These are phyloP conservation scores for Heliopora coerulea DNA, from an alignment of 92 coral and sea anemone species.

Conservation along the genomic window DNA sequence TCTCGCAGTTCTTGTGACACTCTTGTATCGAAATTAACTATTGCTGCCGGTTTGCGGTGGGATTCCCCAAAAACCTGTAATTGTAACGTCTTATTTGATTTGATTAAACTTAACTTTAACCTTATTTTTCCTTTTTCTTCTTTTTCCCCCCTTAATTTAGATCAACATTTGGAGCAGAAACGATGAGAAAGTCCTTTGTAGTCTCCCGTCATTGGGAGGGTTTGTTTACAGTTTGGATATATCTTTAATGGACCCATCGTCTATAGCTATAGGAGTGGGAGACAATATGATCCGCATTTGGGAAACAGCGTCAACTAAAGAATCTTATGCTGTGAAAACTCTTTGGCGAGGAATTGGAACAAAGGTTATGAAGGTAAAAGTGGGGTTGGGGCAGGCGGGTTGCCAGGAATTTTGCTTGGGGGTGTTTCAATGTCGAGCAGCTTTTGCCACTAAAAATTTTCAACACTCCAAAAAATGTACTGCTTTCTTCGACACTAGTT, in stretches of 20 bases:
- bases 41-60: too few relatives aligned
- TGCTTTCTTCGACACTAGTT: too few relatives aligned
- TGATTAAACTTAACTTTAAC: too few relatives aligned
- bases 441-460: too few relatives aligned
- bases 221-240: constrained; percentile 83
- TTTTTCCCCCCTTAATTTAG: constrained; percentile 36
- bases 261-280: constrained; percentile 90
- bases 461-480: too few relatives aligned
- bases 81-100: too few relatives aligned
- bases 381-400: too few relatives aligned
- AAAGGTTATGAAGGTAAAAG: constrained; percentile 85
- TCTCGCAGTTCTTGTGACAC: too few relatives aligned
- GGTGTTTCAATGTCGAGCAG: too few relatives aligned
- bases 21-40: too few relatives aligned
- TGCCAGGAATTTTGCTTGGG: too few relatives aligned
- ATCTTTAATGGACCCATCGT: constrained; percentile 89
- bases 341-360: constrained; percentile 96
- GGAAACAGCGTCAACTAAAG: constrained; percentile 62
- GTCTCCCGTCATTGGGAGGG: constrained; percentile 89
- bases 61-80: too few relatives aligned
- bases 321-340: constrained; percentile 65
- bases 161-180: constrained; percentile 76
- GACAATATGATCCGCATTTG: constrained; percentile 95
- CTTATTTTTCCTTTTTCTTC: background rate
- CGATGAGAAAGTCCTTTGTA: constrained; percentile 52